phyloP scores from a whole-genome alignment of 37 sponge, comb jelly and placozoan species.

The Geodia barretti region DNA sequence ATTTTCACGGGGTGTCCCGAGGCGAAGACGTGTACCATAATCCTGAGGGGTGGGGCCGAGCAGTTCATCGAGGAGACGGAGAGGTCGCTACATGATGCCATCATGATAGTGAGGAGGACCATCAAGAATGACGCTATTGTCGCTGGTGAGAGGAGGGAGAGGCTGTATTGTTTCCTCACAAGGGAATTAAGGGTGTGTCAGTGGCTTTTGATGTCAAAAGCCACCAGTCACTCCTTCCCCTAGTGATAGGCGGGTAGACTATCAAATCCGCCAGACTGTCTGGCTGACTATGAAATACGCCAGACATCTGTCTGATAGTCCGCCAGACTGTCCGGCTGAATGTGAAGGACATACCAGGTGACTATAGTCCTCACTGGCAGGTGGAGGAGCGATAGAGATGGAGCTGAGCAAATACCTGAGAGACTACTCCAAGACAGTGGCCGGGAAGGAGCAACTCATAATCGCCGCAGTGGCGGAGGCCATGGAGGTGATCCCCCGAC shows the following conservation, averaged over 20 bases:
- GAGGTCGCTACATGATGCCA: constrained; percentile 99
- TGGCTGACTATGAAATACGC: background rate
- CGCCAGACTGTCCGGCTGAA: background rate
- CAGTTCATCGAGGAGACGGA: constrained; percentile 99
- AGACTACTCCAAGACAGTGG: constrained; percentile 86
- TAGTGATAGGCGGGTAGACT: no score
- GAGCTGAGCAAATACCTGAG: constrained; percentile 93
- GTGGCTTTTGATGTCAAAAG: no score
- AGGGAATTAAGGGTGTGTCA: background rate
- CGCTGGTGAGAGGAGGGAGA: constrained; percentile 68
- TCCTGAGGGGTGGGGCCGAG: constrained; percentile 97
- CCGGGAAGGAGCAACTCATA: constrained; percentile 98
- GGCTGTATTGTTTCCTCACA: no score
- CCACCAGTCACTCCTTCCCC: no score
- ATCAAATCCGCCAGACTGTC: no score
- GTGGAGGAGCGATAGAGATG: constrained; percentile 99
- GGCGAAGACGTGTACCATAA: constrained; percentile 97
- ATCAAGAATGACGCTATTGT: constrained; percentile 97
- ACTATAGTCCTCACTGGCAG: constrained; percentile 33
- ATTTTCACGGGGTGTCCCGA: constrained; percentile 93
- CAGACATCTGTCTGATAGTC: background rate
- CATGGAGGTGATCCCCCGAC: constrained; percentile 95
- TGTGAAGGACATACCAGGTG: background rate
- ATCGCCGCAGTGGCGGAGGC: constrained; percentile 94
- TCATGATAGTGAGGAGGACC: constrained; percentile 99